phyloP scores from a whole-genome alignment of 1,140 invertebrate genomes.

The Tetramorium parvispinum region DNA sequence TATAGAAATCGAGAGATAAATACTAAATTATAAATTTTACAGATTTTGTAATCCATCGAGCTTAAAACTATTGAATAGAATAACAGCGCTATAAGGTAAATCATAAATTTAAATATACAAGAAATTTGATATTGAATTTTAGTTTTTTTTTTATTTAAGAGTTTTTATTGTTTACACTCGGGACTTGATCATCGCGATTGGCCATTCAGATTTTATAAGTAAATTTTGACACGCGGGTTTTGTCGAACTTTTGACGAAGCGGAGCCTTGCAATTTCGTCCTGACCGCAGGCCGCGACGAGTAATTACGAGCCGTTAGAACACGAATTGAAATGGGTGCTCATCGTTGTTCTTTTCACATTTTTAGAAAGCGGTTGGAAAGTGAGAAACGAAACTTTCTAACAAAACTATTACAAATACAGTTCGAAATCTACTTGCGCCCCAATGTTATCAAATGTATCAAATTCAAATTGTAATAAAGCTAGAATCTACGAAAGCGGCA shows the following conservation, averaged over 20 bases:
- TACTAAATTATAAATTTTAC: neutral
- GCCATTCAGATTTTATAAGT: neutral
- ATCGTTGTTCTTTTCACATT: constrained; percentile 77
- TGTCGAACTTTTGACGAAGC: constrained; percentile 32
- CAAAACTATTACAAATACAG: constrained; percentile 74
- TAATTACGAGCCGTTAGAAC: constrained; percentile 75
- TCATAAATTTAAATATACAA: neutral
- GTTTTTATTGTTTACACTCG: neutral
- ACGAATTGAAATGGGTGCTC: constrained; percentile 73
- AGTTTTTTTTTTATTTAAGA: neutral
- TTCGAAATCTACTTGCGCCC: constrained; percentile 42
- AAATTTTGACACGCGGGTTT: constrained; percentile 11
- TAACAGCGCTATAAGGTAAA: neutral
- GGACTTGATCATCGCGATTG: neutral
- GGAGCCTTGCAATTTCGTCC: constrained; percentile 45
- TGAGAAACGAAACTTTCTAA: constrained; percentile 74
- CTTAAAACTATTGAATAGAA: neutral
- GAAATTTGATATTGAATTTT: neutral
- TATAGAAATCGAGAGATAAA: neutral
- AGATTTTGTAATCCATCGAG: neutral
- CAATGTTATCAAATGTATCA: neutral
- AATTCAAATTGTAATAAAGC: constrained; percentile 16
- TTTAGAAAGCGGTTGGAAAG: constrained; percentile 78
- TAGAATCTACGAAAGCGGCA: neutral
- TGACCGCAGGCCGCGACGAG: constrained; percentile 62